Evolutionary conservation across 2,797 vertebrate genomes (phyloP).

Genomic region (Loris lydekkerianus): DNA sequence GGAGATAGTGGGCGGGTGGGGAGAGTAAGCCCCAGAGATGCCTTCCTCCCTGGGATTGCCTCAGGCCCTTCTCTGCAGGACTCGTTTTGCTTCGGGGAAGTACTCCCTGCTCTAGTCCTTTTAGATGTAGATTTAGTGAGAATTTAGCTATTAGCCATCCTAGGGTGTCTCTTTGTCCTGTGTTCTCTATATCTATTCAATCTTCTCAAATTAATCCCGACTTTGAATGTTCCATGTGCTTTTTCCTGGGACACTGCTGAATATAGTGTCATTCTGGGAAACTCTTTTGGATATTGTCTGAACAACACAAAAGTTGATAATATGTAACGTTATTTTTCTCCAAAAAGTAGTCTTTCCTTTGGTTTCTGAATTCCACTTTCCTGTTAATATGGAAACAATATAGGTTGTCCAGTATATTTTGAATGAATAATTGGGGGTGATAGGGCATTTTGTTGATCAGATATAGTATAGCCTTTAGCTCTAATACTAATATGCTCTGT

Average conservation of each 20-base stretch:
- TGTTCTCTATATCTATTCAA: neutral
- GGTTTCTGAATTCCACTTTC: neutral
- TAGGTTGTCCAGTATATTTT: neutral
- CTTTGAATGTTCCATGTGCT: neutral
- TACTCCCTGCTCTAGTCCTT: neutral
- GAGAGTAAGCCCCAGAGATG: neutral
- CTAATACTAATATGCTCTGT: neutral
- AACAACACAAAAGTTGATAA: neutral
- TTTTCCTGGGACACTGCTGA: neutral
- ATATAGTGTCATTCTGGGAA: neutral
- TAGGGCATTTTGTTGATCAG: neutral
- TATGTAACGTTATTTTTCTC: neutral
- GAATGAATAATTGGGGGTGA: neutral
- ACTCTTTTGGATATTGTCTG: neutral
- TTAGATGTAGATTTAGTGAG: neutral
- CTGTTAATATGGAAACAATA: neutral
- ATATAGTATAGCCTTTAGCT: neutral
- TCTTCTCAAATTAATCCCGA: neutral
- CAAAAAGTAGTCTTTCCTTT: neutral
- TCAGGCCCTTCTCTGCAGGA: neutral
- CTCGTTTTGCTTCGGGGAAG: neutral
- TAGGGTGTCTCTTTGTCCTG: neutral
- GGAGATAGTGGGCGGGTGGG: neutral
- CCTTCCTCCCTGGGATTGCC: neutral
- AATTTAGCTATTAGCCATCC: neutral